Percentiles rank a stretch among this genome's conserved stretches.
These are phyloP conservation scores for Hemicentrotus pulcherrimus DNA, from an alignment of 35 echinoderm and acorn worm species.

Conservation along the genomic window DNA sequence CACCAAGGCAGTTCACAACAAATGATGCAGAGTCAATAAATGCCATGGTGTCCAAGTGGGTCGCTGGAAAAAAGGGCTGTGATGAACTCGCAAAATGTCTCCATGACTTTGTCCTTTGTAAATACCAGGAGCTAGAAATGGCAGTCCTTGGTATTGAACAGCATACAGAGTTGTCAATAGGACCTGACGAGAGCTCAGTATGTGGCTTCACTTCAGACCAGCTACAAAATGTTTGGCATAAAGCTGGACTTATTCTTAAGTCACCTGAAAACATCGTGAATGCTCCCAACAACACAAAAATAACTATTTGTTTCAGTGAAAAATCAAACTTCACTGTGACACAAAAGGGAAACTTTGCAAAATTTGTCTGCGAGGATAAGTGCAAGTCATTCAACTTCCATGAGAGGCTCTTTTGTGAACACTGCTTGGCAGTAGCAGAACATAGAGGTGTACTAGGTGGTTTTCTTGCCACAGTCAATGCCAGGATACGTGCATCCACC, in stretches of 20 bases:
- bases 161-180: constrained; percentile 50
- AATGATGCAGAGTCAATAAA: constrained; percentile 37
- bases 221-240: constrained; percentile 42
- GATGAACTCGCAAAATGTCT: constrained; percentile 36
- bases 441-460: constrained; percentile 39
- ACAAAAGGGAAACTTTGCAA: constrained; percentile 36
- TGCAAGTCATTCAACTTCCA: constrained; percentile 46
- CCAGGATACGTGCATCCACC: constrained; percentile 23
- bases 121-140: constrained; percentile 41
- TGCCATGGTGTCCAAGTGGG: constrained; percentile 39
- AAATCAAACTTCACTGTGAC: constrained; percentile 45
- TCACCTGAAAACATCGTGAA: constrained; percentile 47
- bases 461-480: constrained; percentile 49
- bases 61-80: constrained; percentile 32
- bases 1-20: constrained; percentile 29
- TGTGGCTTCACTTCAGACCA: constrained; percentile 55
- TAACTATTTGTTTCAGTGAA: constrained; percentile 48
- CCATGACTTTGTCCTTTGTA: constrained; percentile 29
- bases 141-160: constrained; percentile 43
- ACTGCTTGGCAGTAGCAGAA: constrained; percentile 46
- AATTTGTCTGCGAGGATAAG: constrained; percentile 47
- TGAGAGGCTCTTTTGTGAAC: constrained; percentile 41
- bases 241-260: constrained; percentile 46
- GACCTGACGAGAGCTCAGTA: constrained; percentile 37
- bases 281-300: constrained; percentile 48